Percentiles rank a stretch among this genome's conserved stretches.
phyloP scores from a whole-genome alignment of 2,888 invertebrate genomes.

The Plebejus anna region DNA sequence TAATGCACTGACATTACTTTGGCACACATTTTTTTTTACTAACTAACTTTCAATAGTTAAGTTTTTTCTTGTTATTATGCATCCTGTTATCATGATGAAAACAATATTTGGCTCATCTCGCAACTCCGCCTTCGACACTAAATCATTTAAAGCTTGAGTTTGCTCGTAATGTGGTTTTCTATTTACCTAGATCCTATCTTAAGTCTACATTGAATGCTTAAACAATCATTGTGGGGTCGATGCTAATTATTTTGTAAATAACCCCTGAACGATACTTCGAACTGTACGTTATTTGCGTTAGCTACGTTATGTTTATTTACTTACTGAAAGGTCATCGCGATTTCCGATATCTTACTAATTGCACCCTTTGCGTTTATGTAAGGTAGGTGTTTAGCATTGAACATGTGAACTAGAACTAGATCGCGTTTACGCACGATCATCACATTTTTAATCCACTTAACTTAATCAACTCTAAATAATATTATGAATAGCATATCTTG shows the following conservation, averaged over 20 bases:
- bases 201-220: background rate
- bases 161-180: too few species aligned
- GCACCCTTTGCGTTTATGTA: too few species aligned
- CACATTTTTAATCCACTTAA: too few species aligned
- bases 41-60: too few species aligned
- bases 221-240: background rate
- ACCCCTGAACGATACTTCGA: background rate
- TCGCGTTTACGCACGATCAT: too few species aligned
- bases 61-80: background rate
- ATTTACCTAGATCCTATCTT: background rate
- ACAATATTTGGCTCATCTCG: background rate
- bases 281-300: background rate
- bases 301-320: background rate
- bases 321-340: background rate
- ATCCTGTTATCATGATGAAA: background rate
- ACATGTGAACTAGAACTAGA: too few species aligned
- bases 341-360: background rate
- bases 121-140: background rate
- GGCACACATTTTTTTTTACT: too few species aligned
- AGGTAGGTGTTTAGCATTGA: background rate
- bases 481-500: too few species aligned
- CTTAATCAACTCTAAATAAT: too few species aligned
- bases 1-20: too few species aligned
- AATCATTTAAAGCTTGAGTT: too few species aligned
- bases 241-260: constrained; percentile 10